A percentile compares a stretch with the other conserved stretches of the same genome.
Conservation (phyloP, 2,797 vertebrate species). For the Gymnothorax javanicus region DNA sequence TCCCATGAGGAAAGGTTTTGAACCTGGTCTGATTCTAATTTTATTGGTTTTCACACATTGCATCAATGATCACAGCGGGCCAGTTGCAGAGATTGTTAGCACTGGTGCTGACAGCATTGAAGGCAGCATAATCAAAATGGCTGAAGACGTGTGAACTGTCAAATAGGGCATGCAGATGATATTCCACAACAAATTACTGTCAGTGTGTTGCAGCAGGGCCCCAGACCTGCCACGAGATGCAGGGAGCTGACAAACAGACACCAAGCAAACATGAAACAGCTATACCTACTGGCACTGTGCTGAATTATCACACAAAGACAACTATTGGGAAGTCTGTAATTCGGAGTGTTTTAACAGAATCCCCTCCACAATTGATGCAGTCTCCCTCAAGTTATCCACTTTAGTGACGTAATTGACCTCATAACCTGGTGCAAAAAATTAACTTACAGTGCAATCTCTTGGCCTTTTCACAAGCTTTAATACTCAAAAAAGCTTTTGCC, state of each 20-base stretch:
- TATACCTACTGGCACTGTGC: background rate
- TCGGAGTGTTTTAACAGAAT: background rate
- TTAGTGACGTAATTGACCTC: background rate
- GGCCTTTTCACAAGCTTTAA: background rate
- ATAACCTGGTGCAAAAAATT: background rate
- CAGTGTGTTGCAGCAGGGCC: background rate
- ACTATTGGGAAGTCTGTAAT: background rate
- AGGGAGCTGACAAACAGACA: background rate
- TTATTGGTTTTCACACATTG: background rate
- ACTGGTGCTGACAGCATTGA: background rate
- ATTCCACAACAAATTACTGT: background rate
- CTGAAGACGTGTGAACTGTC: background rate
- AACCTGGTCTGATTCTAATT: background rate
- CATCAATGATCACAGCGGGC: background rate
- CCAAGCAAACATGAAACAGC: background rate
- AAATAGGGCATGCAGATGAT: background rate
- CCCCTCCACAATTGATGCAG: background rate
- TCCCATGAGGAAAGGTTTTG: background rate
- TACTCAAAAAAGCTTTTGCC: background rate
- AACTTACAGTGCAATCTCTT: background rate
- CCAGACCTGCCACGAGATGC: background rate
- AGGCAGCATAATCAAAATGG: background rate
- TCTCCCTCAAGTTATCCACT: constrained; percentile 9
- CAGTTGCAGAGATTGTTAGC: background rate
- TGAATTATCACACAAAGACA: background rate